Evolutionary conservation across 1,140 invertebrate genomes (phyloP).

Genomic region (Mamestra configurata): DNA sequence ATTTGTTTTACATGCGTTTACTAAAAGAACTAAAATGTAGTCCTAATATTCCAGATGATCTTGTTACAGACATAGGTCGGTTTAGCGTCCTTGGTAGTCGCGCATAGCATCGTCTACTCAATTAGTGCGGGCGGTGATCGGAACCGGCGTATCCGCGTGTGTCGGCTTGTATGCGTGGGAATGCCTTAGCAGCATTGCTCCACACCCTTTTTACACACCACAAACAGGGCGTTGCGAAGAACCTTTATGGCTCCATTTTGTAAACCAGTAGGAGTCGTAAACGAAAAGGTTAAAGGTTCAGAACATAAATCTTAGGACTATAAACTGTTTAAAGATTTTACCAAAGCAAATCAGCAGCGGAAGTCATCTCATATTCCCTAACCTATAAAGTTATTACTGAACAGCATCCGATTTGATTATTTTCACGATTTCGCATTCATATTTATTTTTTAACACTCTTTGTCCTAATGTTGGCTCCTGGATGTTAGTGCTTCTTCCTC

Average conservation of each 20-base stretch:
- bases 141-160: conserved; percentile 76
- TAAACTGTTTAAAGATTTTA: background rate
- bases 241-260: conserved; percentile 30
- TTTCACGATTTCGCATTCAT: too few relatives aligned
- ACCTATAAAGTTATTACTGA: too few relatives aligned
- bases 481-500: too few relatives aligned
- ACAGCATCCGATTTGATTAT: too few relatives aligned
- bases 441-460: too few relatives aligned
- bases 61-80: conserved; percentile 32
- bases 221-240: conserved; percentile 25
- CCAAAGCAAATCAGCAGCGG: too few relatives aligned
- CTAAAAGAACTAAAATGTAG: background rate
- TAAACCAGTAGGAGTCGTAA: conserved; percentile 19
- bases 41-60: conserved; percentile 34
- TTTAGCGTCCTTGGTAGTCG: conserved; percentile 63
- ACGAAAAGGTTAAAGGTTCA: conserved; percentile 27
- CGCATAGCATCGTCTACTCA: conserved; percentile 69
- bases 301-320: background rate
- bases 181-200: conserved; percentile 63
- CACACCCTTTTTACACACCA: conserved; percentile 64
- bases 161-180: conserved; percentile 73
- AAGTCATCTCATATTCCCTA: too few relatives aligned
- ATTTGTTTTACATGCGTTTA: background rate
- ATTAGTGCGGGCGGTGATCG: conserved; percentile 79
- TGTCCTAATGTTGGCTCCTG: too few relatives aligned